Percentiles rank a stretch among this genome's conserved stretches.
Conservation (phyloP, 2,797 vertebrate genomes). For the Sternotherus odoratus region DNA sequence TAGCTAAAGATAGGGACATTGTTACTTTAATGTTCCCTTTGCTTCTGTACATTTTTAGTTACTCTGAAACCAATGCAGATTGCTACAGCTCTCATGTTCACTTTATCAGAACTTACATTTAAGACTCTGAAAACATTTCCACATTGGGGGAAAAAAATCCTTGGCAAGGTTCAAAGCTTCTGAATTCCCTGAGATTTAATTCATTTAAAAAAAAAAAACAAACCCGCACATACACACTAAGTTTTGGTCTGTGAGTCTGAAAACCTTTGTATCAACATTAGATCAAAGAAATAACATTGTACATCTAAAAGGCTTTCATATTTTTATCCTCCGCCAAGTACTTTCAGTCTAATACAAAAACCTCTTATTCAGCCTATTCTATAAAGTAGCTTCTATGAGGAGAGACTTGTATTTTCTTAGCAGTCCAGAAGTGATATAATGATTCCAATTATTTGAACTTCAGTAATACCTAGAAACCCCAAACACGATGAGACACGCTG, state of each 20-base stretch:
- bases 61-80: constrained; percentile 1
- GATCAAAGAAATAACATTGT: not conserved
- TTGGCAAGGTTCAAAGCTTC: constrained; percentile 20
- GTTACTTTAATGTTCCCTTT: constrained; percentile 26
- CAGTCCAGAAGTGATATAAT: not conserved
- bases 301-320: constrained; percentile 1
- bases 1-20: not conserved
- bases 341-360: constrained; percentile 1
- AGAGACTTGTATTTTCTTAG: constrained; percentile 28
- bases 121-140: constrained; percentile 29
- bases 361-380: constrained; percentile 40
- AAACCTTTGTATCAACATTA: constrained; percentile 26
- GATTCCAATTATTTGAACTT: not conserved
- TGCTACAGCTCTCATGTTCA: not conserved
- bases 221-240: not conserved
- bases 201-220: not conserved
- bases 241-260: not conserved
- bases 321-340: not conserved
- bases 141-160: not conserved
- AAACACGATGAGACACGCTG: not conserved
- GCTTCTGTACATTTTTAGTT: not conserved
- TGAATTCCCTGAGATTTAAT: constrained; percentile 40
- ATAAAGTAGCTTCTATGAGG: constrained; percentile 34
- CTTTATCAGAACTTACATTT: constrained; percentile 12
- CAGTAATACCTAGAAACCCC: not conserved